phyloP scores from a whole-genome alignment of 2,797 vertebrate species.

The Acanthiza pusilla region DNA sequence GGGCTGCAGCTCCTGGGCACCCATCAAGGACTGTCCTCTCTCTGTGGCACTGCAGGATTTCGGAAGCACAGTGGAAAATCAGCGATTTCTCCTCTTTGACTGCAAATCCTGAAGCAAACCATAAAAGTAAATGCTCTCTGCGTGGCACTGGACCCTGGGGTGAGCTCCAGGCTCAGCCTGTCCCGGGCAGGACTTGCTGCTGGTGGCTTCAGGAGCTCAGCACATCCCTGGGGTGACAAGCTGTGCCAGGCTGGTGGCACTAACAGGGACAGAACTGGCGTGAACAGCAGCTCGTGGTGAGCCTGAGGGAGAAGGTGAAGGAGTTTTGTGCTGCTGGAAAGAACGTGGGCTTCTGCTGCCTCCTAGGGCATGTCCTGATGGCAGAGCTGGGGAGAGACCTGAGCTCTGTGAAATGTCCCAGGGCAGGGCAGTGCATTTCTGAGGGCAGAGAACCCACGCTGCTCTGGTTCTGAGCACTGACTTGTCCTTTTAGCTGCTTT shows the following conservation, averaged over 20 bases:
- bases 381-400: not conserved
- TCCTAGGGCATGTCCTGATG: constrained; percentile 41
- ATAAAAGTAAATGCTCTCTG: not conserved
- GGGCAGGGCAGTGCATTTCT: not conserved
- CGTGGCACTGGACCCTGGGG: not conserved
- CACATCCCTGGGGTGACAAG: accelerated
- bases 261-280: not conserved
- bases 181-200: not conserved
- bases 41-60: not conserved
- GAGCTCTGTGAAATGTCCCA: not conserved
- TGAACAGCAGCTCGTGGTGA: not conserved
- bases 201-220: not conserved
- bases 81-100: not conserved
- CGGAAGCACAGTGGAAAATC: not conserved
- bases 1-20: not conserved
- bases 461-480: not conserved
- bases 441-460: not conserved
- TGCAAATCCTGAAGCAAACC: not conserved
- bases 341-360: constrained; percentile 37
- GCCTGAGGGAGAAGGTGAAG: not conserved
- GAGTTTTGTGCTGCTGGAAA: not conserved
- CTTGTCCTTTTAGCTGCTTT: not conserved
- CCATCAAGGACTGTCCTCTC: not conserved
- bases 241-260: not conserved
- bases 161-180: not conserved